Evolutionary conservation across 1,140 invertebrate genomes (phyloP), one percentile per base, ranked within the genome.

Genomic region (Platyscapa corneri): DNA sequence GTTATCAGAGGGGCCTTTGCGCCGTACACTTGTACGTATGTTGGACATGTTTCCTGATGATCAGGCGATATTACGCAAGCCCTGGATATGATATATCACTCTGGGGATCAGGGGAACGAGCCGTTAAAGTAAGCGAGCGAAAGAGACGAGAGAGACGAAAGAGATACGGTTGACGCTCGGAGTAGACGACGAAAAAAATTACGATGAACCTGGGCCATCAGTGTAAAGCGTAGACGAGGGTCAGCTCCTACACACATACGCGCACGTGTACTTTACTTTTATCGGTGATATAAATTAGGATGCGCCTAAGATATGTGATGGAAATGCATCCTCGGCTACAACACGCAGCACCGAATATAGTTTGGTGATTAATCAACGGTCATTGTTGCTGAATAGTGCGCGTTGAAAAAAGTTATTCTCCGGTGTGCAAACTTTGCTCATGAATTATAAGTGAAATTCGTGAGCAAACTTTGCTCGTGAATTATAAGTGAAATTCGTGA

Each of bases 31-130:
- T 64, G 79, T 81, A 34, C 2, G 46, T 74, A 83, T 49, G 64
- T 56, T 76, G 39, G 65, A 74, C 30, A 20, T 85, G 56, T 46
- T 83, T 83, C 72, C 80, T 79, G 83, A 80, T 79, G 76, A 81
- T 81, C 78, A 30, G 67, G 27, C 84, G 53, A 75, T 81, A 81
- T 80, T 74, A 72, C 84, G 49, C 39, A 53, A 74, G 34, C 39
- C 37, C 78, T n/a, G 78, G 8, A 85, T 80, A 72, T 81, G 42
- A 81, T 85, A 67, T 81, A 81, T 85, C 84, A 81, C 65, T 80
- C 23, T 37, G 64, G n/a, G 8, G 74, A 84, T 46, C 56, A 39
- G 20, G 20, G 37, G 20, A 39, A 72, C 30, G 46, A 39, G 75
- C 53, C 70, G 81, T 75, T 83, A 75, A 77, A 12, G 34, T 14